A percentile compares a stretch with the other conserved stretches of the same genome.
Conservation (phyloP, 2,797 vertebrate species). For the Gymnocypris eckloni region DNA sequence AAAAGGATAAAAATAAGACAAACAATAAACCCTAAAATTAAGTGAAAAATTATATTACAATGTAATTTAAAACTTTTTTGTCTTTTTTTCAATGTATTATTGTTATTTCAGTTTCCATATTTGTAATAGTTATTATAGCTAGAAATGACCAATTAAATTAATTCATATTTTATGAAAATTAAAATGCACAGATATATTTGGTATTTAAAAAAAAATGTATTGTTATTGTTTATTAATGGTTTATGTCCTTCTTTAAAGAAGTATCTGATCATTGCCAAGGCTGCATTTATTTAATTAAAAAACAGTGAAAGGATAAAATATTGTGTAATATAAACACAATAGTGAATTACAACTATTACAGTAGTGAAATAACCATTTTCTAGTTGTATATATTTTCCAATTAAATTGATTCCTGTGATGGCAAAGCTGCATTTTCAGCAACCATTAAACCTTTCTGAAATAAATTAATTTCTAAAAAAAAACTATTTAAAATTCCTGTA, state of each 20-base stretch:
- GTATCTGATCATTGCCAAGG: neutral
- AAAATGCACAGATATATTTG: neutral
- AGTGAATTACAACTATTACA: neutral
- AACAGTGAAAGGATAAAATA: neutral
- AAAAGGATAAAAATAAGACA: neutral
- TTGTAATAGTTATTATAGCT: neutral
- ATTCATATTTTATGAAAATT: neutral
- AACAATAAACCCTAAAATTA: neutral
- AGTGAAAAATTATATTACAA: neutral
- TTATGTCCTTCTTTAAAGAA: neutral
- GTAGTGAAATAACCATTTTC: neutral
- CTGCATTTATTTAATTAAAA: neutral
- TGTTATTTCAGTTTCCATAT: neutral
- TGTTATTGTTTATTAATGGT: neutral
- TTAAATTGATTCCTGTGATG: neutral
- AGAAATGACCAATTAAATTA: neutral
- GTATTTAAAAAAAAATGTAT: neutral
- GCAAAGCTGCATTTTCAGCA: neutral
- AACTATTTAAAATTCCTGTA: neutral
- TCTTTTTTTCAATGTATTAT: neutral
- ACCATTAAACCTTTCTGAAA: neutral
- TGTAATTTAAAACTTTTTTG: neutral
- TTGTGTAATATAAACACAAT: neutral
- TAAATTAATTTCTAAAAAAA: neutral
- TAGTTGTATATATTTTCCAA: neutral